phyloP scores from a whole-genome alignment of 2,888 invertebrate genomes.

The Tinea pellionella region DNA sequence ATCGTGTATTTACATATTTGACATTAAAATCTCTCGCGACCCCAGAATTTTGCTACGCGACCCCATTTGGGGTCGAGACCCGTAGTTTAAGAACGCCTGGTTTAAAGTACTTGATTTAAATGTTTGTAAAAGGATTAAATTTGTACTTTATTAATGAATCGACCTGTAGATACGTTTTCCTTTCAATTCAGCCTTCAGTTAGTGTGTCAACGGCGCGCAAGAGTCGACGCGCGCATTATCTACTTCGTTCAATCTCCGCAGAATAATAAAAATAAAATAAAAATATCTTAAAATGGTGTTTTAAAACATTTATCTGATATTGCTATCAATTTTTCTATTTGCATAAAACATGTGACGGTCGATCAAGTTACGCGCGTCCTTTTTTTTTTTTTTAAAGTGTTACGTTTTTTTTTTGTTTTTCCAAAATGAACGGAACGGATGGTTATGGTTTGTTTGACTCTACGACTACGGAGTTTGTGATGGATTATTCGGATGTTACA shows the following conservation, averaged over 20 bases:
- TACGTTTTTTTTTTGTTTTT: slow-evolving; percentile 15
- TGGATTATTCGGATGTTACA: not conserved
- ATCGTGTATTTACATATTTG: no score
- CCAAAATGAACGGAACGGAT: slow-evolving; percentile 28
- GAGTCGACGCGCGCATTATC: not conserved
- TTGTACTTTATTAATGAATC: not conserved
- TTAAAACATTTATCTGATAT: slow-evolving; percentile 4
- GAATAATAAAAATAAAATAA: not conserved
- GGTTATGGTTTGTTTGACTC: not conserved
- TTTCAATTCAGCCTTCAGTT: slow-evolving; percentile 1
- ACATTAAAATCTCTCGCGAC: no score
- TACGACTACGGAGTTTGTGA: slow-evolving; percentile 17
- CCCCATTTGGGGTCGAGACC: no score
- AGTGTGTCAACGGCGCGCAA: not conserved
- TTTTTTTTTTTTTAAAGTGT: slow-evolving; percentile 12
- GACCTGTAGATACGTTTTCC: not conserved
- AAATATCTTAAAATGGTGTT: not conserved
- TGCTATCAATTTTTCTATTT: not conserved
- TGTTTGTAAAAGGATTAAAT: no score
- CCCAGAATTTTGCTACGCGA: no score
- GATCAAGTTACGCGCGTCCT: not conserved
- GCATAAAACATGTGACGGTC: slow-evolving; percentile 6
- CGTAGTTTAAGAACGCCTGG: no score
- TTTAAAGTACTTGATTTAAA: no score
- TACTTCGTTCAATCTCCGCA: not conserved